Evolutionary conservation across 2,888 invertebrate species (phyloP).

Genomic region (Pammene fasciana): DNA sequence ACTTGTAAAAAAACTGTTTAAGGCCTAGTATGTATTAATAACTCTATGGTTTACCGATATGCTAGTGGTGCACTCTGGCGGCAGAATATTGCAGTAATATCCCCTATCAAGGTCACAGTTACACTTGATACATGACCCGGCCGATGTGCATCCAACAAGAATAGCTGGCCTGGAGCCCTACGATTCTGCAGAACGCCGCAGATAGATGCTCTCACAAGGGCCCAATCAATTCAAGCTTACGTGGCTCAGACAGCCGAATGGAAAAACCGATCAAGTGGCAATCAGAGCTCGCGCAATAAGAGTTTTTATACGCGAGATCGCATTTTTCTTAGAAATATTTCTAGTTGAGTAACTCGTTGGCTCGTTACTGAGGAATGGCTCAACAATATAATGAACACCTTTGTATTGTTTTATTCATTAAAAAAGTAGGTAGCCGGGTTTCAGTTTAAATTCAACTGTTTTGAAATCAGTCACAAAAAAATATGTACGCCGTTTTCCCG

Average conservation of each 20-base stretch:
- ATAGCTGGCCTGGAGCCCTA: constrained; percentile 19
- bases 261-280: constrained; percentile 42
- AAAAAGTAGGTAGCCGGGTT: no score
- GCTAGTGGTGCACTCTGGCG: no score
- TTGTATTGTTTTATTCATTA: no score
- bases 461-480: no score
- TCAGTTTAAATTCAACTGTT: no score
- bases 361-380: not conserved
- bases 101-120: no score
- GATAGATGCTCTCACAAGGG: constrained; percentile 40
- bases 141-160: not conserved
- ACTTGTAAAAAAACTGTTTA: no score
- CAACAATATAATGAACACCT: no score
- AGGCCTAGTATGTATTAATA: no score
- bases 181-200: constrained; percentile 34
- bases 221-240: constrained; percentile 43
- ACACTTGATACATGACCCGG: not conserved
- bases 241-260: constrained; percentile 42
- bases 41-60: no score
- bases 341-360: not conserved
- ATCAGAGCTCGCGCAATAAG: constrained; percentile 35
- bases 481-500: no score
- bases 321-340: constrained; percentile 17
- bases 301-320: constrained; percentile 21
- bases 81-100: no score